Evolutionary conservation across 2,888 invertebrate species (phyloP).

Genomic region (Isoperla grammatica): DNA sequence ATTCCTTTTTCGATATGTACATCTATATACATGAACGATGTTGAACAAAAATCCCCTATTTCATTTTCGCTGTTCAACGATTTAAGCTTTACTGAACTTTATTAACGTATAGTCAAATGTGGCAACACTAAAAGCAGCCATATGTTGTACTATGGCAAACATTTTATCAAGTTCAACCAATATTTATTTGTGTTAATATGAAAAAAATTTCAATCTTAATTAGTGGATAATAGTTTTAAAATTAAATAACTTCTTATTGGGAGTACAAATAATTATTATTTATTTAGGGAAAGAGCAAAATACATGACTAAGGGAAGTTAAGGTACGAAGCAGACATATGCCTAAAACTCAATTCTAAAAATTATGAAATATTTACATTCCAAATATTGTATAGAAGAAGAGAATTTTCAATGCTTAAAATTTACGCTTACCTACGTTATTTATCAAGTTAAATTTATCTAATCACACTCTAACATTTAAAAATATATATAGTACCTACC

Average conservation of each 20-base stretch:
- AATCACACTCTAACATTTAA: background rate
- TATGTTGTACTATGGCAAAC: background rate
- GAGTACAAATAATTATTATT: background rate
- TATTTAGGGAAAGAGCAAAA: background rate
- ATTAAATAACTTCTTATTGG: conserved; percentile 1
- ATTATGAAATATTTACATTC: background rate
- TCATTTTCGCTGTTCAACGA: background rate
- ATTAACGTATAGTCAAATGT: background rate
- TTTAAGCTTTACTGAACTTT: background rate
- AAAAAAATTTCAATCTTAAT: background rate
- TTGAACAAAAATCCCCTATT: too few relatives aligned
- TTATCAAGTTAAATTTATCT: conserved; percentile 1
- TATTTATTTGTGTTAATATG: background rate
- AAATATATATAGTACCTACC: background rate
- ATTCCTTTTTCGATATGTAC: too few relatives aligned
- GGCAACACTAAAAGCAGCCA: background rate
- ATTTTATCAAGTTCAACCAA: background rate
- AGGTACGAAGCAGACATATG: background rate
- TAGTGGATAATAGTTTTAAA: background rate
- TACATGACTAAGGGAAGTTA: background rate
- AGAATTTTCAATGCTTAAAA: conserved; percentile 2
- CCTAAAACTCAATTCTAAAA: conserved; percentile 7
- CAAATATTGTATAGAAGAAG: background rate
- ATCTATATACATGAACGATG: too few relatives aligned
- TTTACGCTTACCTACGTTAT: conserved; percentile 7